These are phyloP conservation scores for Sinhomidia bicolor DNA, from an alignment of 2,888 invertebrate species.

Conservation along the genomic window DNA sequence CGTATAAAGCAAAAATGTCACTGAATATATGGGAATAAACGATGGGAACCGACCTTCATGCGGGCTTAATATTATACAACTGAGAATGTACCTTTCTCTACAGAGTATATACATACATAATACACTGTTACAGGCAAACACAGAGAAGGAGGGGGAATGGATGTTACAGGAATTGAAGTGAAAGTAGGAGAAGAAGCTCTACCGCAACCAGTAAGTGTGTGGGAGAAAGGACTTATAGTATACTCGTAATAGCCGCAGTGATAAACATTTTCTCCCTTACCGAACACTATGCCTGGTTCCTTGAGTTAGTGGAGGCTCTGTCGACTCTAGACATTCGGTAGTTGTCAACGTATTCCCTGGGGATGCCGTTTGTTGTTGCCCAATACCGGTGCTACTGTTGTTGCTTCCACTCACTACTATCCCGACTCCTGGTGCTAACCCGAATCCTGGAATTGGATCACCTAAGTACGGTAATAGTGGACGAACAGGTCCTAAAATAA, in stretches of 20 bases:
- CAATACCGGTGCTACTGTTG: slow-evolving; percentile 64
- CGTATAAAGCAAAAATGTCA: slow-evolving; percentile 28
- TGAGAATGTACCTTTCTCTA: neutral
- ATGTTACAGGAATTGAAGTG: slow-evolving; percentile 29
- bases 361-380: slow-evolving; percentile 75
- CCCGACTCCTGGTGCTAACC: slow-evolving; percentile 73
- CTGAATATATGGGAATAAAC: slow-evolving; percentile 12
- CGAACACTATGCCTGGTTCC: slow-evolving; percentile 79
- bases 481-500: slow-evolving; percentile 77
- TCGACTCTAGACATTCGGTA: slow-evolving; percentile 79
- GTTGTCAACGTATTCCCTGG: slow-evolving; percentile 79
- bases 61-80: neutral
- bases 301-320: slow-evolving; percentile 79
- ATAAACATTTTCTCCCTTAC: slow-evolving; percentile 72
- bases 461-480: slow-evolving; percentile 77
- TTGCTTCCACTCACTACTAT: slow-evolving; percentile 71
- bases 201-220: slow-evolving; percentile 17
- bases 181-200: slow-evolving; percentile 49
- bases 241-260: too few species aligned
- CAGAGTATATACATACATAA: neutral
- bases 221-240: slow-evolving; percentile 52
- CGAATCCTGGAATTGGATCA: slow-evolving; percentile 77
- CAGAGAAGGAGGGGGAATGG: neutral
- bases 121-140: neutral
- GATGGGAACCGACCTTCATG: neutral